A percentile compares a stretch with the other conserved stretches of the same genome.
Conservation (phyloP, 2,888 invertebrate genomes). For the Amblyjoppa proteus region DNA sequence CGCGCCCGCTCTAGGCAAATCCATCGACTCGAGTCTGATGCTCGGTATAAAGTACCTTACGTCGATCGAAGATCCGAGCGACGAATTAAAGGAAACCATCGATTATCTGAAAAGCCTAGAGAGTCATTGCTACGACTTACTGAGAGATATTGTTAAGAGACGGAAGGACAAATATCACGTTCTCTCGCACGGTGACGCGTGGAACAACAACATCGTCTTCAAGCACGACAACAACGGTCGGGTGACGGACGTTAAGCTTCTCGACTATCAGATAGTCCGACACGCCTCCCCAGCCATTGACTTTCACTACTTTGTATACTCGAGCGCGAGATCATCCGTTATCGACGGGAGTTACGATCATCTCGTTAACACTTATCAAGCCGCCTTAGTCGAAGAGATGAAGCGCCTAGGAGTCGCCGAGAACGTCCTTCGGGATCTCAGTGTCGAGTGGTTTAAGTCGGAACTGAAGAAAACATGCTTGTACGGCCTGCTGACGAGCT, state of each 20-base stretch:
- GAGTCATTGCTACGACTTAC: conserved; percentile 45
- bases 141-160: conserved; percentile 66
- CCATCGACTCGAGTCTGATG: conserved; percentile 61
- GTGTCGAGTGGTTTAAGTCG: conserved; percentile 72
- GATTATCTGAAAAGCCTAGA: conserved; percentile 60
- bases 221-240: conserved; percentile 68
- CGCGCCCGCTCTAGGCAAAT: conserved; percentile 65
- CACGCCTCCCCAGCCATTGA: conserved; percentile 77
- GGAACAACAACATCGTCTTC: conserved; percentile 80
- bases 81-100: conserved; percentile 58
- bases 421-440: conserved; percentile 59
- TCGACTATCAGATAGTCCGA: conserved; percentile 76
- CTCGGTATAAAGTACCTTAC: conserved; percentile 69
- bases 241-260: conserved; percentile 70
- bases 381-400: conserved; percentile 66
- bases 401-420: conserved; percentile 53
- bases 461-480: conserved; percentile 73
- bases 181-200: conserved; percentile 78
- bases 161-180: conserved; percentile 72
- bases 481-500: conserved; percentile 74
- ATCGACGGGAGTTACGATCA: conserved; percentile 72
- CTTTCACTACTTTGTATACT: conserved; percentile 78
- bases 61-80: conserved; percentile 63
- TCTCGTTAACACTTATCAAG: conserved; percentile 72
- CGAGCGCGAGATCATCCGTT: conserved; percentile 72